Evolutionary conservation across 2,797 vertebrate species (phyloP).

Genomic region (Acrossocheilus fasciatus): DNA sequence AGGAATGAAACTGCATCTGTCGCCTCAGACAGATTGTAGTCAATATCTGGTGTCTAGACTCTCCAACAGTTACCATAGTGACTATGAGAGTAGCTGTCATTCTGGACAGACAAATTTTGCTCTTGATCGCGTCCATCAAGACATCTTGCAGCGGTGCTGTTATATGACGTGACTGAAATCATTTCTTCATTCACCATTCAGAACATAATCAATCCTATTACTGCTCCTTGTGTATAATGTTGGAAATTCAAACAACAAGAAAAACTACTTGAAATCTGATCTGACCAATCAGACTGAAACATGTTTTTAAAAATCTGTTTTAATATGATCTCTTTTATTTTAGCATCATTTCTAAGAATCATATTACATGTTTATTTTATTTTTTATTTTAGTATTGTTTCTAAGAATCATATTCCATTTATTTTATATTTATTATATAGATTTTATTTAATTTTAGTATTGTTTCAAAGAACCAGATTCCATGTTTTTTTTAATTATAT

Average conservation of each 20-base stretch:
- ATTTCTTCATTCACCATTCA: not conserved
- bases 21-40: not conserved
- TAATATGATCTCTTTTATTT: not conserved
- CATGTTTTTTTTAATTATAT: not conserved
- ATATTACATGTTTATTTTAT: not conserved
- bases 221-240: not conserved
- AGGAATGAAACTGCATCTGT: not conserved
- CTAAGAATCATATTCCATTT: not conserved
- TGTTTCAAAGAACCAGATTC: not conserved
- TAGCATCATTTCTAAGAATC: not conserved
- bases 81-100: conserved; percentile 2
- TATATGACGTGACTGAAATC: not conserved
- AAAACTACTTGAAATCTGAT: not conserved
- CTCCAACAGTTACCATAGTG: conserved; percentile 11
- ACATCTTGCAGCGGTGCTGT: not conserved
- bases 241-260: not conserved
- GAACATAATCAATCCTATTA: not conserved
- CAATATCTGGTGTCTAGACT: not conserved
- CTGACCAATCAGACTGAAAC: not conserved
- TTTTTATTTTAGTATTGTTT: no score
- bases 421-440: not conserved
- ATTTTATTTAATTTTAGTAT: not conserved
- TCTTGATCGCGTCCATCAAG: not conserved
- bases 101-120: not conserved
- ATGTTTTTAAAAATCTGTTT: not conserved